phyloP scores from a whole-genome alignment of 2,797 vertebrate species.

The Xiphophorus birchmanni region DNA sequence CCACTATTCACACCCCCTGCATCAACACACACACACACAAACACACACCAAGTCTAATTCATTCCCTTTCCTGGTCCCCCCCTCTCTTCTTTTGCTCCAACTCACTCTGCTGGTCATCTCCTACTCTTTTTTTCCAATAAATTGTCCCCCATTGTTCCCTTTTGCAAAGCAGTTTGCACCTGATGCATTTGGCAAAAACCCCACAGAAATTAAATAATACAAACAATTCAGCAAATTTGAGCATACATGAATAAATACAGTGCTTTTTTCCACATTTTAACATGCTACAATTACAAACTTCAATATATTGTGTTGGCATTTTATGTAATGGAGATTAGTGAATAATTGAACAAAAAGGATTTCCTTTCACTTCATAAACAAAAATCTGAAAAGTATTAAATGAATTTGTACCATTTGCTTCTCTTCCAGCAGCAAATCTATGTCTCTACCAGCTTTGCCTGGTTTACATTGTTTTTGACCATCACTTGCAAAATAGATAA shows the following conservation, averaged over 20 bases:
- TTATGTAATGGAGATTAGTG: neutral
- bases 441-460: neutral
- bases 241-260: slow-evolving; percentile 28
- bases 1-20: slow-evolving; percentile 61
- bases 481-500: neutral
- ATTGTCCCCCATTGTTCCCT: slow-evolving; percentile 50
- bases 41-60: slow-evolving; percentile 58
- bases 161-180: slow-evolving; percentile 24
- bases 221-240: slow-evolving; percentile 58
- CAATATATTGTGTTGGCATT: neutral
- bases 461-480: neutral
- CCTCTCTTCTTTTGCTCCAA: slow-evolving; percentile 48
- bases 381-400: neutral
- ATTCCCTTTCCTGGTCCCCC: slow-evolving; percentile 37
- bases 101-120: slow-evolving; percentile 38
- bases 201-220: slow-evolving; percentile 56
- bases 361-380: neutral
- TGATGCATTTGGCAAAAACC: slow-evolving; percentile 40
- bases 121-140: slow-evolving; percentile 40
- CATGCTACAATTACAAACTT: neutral
- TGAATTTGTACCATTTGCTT: neutral
- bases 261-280: neutral
- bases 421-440: neutral
- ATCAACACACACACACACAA: slow-evolving; percentile 21
- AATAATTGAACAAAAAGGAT: neutral